Base-by-base conservation (phyloP, 2,113 vertebrate species). In the Ictalurus furcatus region DNA sequence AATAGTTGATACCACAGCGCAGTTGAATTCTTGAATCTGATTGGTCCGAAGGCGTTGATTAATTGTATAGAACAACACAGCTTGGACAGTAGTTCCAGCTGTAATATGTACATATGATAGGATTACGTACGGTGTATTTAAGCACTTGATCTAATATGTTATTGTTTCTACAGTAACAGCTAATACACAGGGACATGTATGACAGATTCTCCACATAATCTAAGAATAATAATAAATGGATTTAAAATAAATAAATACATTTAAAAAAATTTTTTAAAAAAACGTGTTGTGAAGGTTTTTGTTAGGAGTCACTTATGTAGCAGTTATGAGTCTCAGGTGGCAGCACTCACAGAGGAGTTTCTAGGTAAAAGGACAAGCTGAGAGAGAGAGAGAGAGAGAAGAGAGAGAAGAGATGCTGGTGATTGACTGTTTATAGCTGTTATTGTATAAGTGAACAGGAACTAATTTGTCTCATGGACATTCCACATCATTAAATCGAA, bases 81-180 rank as follows among this genome's bases (percentile, higher is more conserved):
- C 2, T 11, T 30, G 67, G n/a, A 69, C n/a, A 30, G 67, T 34
- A 78, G 40, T 48, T 78, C 19, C 37, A 78, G 74, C 74, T 48
- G 21, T 48, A 78, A 48, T 48, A 28, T 48, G 23, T 48, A 48
- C 3, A 23, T 48, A 48, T 48, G 44, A 78, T 44, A 78, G 40
- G 9, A 25, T 44, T 78, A 48, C 4, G 3, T 48, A 28, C 74
- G 13, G 21, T 56, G n/a, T 79, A 78, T 78, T 40, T 30, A 80
- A n/a, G 28, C 48, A 80, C 12, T 80, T 16, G 48, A 9, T 56
- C 44, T 25, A 28, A 44, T 79, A n/a, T 28, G 8, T 28, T 79
- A 52, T 28, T 48, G 44, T 80, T 16, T 59, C 82, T 79, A 54
- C 85, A 28, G 19, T 67, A 85, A 88, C 56, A 44, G 37, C 73